Evolutionary conservation across 2,113 vertebrate genomes (phyloP).

Genomic region (Aptenodytes forsteri): DNA sequence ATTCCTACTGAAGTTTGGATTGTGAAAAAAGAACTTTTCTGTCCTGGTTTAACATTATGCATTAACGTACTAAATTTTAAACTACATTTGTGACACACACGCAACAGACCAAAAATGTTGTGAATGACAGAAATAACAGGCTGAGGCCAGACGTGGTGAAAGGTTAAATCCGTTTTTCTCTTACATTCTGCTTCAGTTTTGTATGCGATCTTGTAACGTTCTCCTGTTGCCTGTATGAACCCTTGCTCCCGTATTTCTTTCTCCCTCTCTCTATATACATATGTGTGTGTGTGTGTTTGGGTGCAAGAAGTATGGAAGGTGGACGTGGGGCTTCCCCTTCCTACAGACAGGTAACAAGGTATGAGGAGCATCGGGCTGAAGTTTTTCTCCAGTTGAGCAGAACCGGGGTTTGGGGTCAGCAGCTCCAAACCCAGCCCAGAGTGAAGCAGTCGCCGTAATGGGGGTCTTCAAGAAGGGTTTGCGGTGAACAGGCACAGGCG

Average conservation of each 20-base stretch:
- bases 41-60: not conserved
- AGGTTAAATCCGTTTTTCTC: not conserved
- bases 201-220: not conserved
- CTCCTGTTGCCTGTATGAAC: not conserved
- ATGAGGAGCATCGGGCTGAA: not conserved
- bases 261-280: not conserved
- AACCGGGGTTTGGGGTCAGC: not conserved
- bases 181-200: not conserved
- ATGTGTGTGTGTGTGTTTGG: not conserved
- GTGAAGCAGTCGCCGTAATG: not conserved
- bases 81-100: not conserved
- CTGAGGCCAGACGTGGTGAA: not conserved
- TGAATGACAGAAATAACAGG: not conserved
- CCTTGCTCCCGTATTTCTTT: not conserved
- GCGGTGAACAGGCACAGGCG: not conserved
- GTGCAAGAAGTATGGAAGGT: not conserved
- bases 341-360: fast-evolving
- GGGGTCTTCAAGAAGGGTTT: not conserved
- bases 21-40: not conserved
- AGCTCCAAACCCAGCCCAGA: not conserved
- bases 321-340: not conserved
- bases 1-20: not conserved
- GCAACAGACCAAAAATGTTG: not conserved
- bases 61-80: not conserved
- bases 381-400: not conserved